Evolutionary conservation across 2,797 vertebrate genomes (phyloP).

Genomic region (Caiman crocodilus): DNA sequence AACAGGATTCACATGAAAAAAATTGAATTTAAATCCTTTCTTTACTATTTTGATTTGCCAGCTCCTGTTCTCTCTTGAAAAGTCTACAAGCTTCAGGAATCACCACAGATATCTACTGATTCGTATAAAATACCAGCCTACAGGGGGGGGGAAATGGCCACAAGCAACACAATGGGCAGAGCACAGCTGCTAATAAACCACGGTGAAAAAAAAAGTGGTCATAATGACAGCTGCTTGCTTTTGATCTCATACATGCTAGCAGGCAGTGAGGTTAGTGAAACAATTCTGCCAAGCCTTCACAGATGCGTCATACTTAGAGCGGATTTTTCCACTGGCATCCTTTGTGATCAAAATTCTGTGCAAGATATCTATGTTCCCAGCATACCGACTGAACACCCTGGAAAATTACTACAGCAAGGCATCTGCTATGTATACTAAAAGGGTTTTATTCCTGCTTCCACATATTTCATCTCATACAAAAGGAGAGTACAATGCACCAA

Average conservation of each 20-base stretch:
- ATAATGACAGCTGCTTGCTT: neutral
- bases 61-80: neutral
- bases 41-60: neutral
- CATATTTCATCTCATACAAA: neutral
- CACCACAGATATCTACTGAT: neutral
- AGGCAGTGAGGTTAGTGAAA: neutral
- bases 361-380: neutral
- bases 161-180: neutral
- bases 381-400: neutral
- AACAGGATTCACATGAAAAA: neutral
- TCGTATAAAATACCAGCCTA: neutral
- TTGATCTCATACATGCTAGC: neutral
- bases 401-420: neutral
- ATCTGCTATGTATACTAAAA: neutral
- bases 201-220: neutral
- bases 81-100: too few species aligned
- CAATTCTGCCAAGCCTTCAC: neutral
- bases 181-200: neutral
- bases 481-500: neutral
- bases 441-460: neutral
- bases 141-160: neutral
- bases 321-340: neutral
- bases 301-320: neutral
- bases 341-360: neutral
- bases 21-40: neutral